These are phyloP conservation scores for Brienomyrus brachyistius DNA, from an alignment of 2,113 vertebrate species.

Conservation along the genomic window DNA sequence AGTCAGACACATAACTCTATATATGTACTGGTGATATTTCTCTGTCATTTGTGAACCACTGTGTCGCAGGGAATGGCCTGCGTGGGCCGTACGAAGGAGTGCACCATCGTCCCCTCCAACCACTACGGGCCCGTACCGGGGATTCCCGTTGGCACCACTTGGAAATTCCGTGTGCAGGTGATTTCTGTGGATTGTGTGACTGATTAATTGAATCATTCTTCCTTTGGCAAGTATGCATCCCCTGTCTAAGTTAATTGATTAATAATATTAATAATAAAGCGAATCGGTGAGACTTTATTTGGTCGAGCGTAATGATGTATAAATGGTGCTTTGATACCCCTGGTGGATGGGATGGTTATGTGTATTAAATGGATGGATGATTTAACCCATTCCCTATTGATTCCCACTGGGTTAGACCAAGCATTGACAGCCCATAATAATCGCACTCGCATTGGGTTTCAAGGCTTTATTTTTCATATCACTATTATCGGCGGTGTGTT, in stretches of 20 bases:
- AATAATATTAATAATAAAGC: neutral
- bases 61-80: constrained; percentile 89
- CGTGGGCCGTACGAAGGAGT: constrained; percentile 95
- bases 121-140: constrained; percentile 95
- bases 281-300: neutral
- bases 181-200: neutral
- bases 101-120: constrained; percentile 95
- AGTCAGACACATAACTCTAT: neutral
- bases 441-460: neutral
- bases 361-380: neutral
- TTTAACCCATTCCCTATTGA: neutral
- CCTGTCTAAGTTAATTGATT: neutral
- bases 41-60: constrained; percentile 2
- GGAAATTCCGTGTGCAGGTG: constrained; percentile 98
- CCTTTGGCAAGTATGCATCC: neutral
- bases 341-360: neutral
- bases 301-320: neutral
- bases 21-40: neutral
- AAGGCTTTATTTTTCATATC: neutral
- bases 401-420: neutral
- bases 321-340: neutral
- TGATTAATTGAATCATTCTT: neutral
- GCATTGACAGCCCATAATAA: neutral
- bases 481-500: neutral
- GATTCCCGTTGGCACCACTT: constrained; percentile 89